Conservation (phyloP, 2,797 vertebrate genomes). For the Artibeus lituratus region DNA sequence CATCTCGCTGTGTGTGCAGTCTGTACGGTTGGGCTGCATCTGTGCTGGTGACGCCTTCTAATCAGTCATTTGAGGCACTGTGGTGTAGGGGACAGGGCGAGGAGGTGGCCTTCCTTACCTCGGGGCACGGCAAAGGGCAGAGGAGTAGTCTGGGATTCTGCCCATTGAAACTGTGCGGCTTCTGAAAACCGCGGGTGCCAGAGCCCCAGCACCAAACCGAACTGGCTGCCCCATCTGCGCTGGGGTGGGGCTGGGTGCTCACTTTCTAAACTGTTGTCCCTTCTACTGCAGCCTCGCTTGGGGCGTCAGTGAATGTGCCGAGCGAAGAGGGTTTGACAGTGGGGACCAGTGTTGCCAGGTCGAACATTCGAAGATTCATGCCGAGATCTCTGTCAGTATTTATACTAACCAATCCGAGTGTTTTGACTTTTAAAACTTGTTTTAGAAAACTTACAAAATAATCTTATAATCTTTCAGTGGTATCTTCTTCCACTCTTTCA, state of each 20-base stretch:
- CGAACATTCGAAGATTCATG: neutral
- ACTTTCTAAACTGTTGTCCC: neutral
- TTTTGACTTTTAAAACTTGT: neutral
- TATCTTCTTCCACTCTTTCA: neutral
- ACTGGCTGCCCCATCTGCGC: neutral
- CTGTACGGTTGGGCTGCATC: neutral
- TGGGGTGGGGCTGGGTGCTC: no score
- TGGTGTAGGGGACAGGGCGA: no score
- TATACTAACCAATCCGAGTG: neutral
- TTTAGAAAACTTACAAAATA: neutral
- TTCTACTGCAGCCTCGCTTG: neutral
- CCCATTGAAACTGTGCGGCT: neutral
- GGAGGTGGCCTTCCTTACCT: neutral
- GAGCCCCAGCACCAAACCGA: rapidly evolving
- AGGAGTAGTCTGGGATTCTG: neutral
- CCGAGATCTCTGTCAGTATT: neutral
- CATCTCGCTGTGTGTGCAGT: neutral
- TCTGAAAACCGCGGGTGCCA: neutral
- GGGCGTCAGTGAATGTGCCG: neutral
- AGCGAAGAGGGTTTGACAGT: neutral
- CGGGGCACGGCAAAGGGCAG: neutral
- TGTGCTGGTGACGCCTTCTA: neutral
- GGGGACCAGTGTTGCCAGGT: neutral
- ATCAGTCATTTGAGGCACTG: neutral
- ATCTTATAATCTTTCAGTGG: neutral